These are phyloP conservation scores for Lucifuga dentata DNA, from an alignment of 2,113 vertebrate genomes.

Conservation along the genomic window DNA sequence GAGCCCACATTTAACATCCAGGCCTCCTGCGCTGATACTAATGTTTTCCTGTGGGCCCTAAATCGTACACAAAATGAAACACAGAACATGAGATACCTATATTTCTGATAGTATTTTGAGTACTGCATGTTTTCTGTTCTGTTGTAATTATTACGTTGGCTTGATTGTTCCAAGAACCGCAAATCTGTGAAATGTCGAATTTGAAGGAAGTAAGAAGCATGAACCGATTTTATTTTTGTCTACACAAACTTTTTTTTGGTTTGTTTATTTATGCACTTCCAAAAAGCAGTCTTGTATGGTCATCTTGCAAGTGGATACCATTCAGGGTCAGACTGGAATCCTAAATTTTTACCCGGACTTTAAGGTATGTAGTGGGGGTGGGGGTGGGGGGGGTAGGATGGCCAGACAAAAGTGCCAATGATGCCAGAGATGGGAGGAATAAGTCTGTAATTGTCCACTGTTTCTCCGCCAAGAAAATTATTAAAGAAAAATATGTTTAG, in stretches of 20 bases:
- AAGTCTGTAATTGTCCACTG: no score
- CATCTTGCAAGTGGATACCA: no score
- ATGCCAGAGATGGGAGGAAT: no score
- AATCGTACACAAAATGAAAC: conserved; percentile 19
- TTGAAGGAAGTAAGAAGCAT: conserved; percentile 10
- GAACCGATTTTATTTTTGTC: not conserved
- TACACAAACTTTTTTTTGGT: conserved; percentile 7
- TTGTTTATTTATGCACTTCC: no score
- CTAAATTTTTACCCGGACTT: no score
- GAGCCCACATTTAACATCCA: conserved; percentile 78
- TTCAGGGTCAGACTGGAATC: no score
- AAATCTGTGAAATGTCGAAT: not conserved
- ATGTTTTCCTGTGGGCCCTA: conserved; percentile 56
- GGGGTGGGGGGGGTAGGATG: no score
- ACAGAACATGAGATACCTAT: not conserved
- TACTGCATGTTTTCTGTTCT: conserved; percentile 18
- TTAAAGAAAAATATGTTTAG: no score
- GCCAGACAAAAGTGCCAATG: no score
- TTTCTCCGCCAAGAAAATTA: no score
- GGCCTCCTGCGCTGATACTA: conserved; percentile 28
- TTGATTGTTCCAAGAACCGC: conserved; percentile 2
- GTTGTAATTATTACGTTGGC: conserved; percentile 37
- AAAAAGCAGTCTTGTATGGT: no score
- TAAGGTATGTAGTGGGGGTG: no score
- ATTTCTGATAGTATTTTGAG: conserved; percentile 1